These are phyloP conservation scores for Galaxea fascicularis DNA, from an alignment of 92 coral and sea anemone species.

Conservation along the genomic window DNA sequence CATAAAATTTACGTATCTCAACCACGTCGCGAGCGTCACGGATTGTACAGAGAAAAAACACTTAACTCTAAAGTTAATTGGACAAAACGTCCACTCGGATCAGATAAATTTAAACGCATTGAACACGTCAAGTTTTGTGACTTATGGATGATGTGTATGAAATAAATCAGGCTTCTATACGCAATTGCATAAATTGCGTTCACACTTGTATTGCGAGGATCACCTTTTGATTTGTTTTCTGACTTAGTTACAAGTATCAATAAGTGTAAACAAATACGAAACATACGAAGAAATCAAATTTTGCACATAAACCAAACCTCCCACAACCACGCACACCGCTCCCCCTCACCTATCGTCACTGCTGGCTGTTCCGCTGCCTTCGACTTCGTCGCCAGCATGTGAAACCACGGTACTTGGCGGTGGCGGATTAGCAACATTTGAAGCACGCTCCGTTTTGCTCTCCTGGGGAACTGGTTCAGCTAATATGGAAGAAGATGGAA, in stretches of 20 bases:
- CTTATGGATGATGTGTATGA: too few relatives aligned
- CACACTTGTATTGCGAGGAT: too few relatives aligned
- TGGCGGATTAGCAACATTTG: neutral
- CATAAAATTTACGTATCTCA: neutral
- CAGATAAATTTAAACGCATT: too few relatives aligned
- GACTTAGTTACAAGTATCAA: neutral
- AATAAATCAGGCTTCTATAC: neutral
- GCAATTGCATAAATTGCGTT: neutral
- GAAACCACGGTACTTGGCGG: constrained; percentile 6
- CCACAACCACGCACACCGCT: neutral
- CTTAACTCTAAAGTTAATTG: too few relatives aligned
- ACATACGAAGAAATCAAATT: too few relatives aligned
- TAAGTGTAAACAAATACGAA: too few relatives aligned
- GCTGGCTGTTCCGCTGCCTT: constrained; percentile 46
- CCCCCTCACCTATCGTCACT: constrained; percentile 54
- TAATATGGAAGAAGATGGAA: neutral
- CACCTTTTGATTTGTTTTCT: too few relatives aligned
- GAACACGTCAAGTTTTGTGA: neutral
- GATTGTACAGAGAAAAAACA: too few relatives aligned
- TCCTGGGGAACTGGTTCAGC: constrained; percentile 16
- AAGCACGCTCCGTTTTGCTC: constrained; percentile 5
- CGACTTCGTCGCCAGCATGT: constrained; percentile 15
- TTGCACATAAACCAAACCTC: too few relatives aligned
- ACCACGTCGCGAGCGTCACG: too few relatives aligned
- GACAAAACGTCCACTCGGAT: too few relatives aligned